A percentile compares a stretch with the other conserved stretches of the same genome.
phyloP scores from a whole-genome alignment of 2,797 vertebrate species.

The Acanthiza pusilla region DNA sequence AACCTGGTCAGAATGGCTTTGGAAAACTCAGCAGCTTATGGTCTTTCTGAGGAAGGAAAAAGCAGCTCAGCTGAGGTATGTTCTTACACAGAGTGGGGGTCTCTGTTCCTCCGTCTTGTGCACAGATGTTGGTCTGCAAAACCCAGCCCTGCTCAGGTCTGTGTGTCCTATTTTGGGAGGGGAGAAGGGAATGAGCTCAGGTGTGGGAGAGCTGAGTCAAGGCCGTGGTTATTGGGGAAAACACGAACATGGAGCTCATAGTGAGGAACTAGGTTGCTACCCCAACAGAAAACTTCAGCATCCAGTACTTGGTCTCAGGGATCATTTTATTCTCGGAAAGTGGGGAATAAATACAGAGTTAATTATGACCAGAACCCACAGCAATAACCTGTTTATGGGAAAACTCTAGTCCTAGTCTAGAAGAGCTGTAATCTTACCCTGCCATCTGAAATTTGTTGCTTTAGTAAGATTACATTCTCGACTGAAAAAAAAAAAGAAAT shows the following conservation, averaged over 20 bases:
- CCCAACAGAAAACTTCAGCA: neutral
- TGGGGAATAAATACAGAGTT: neutral
- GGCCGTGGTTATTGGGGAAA: neutral
- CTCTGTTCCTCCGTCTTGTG: constrained; percentile 21
- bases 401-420: neutral
- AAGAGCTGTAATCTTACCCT: constrained; percentile 19
- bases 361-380: neutral
- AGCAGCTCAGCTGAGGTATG: constrained; percentile 35
- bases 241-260: rapidly evolving
- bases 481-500: neutral
- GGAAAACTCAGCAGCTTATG: constrained; percentile 26
- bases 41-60: constrained; percentile 22
- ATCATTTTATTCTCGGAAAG: constrained; percentile 40
- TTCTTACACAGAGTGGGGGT: constrained; percentile 36
- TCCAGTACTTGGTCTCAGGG: neutral
- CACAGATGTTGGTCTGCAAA: neutral
- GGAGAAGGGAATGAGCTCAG: neutral
- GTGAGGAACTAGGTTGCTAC: neutral
- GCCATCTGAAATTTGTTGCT: constrained; percentile 34
- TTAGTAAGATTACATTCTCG: constrained; percentile 31
- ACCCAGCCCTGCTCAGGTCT: neutral
- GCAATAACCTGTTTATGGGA: constrained; percentile 23
- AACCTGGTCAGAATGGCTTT: constrained; percentile 18
- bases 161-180: neutral
- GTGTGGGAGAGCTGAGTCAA: neutral